These are phyloP conservation scores for Mythimna pallens DNA, from an alignment of 2,888 invertebrate genomes.

Conservation along the genomic window DNA sequence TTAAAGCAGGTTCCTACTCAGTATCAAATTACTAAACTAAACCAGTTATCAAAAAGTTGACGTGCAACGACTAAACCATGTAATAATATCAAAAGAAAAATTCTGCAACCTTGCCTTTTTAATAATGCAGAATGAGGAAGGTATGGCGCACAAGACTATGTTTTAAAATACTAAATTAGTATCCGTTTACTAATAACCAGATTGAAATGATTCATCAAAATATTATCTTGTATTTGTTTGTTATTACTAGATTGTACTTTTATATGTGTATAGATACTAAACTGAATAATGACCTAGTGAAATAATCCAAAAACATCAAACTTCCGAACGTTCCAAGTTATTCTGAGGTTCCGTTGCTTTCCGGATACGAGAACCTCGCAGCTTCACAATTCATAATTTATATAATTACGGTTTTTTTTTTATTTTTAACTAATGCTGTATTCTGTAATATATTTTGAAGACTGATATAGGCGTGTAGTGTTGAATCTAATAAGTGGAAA, in stretches of 20 bases:
- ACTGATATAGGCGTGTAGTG: not conserved
- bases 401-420: not conserved
- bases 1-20: not conserved
- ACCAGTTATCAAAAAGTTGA: slow-evolving; percentile 1
- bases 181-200: not conserved
- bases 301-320: slow-evolving; percentile 11
- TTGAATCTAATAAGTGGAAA: not conserved
- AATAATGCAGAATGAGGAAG: slow-evolving; percentile 4
- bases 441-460: not conserved
- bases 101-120: not conserved
- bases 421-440: not conserved
- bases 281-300: not conserved
- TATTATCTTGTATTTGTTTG: no score
- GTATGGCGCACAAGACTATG: no score
- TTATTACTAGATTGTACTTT: no score
- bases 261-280: not conserved
- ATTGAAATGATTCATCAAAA: not conserved
- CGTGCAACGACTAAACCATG: not conserved
- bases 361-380: slow-evolving; percentile 5
- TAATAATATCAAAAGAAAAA: not conserved
- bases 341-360: slow-evolving; percentile 6
- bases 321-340: slow-evolving; percentile 4
- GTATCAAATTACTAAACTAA: slow-evolving; percentile 2
- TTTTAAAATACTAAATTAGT: not conserved
- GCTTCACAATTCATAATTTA: not conserved